Evolutionary conservation across 1,140 invertebrate genomes (phyloP).

Genomic region (Drosophila persimilis): DNA sequence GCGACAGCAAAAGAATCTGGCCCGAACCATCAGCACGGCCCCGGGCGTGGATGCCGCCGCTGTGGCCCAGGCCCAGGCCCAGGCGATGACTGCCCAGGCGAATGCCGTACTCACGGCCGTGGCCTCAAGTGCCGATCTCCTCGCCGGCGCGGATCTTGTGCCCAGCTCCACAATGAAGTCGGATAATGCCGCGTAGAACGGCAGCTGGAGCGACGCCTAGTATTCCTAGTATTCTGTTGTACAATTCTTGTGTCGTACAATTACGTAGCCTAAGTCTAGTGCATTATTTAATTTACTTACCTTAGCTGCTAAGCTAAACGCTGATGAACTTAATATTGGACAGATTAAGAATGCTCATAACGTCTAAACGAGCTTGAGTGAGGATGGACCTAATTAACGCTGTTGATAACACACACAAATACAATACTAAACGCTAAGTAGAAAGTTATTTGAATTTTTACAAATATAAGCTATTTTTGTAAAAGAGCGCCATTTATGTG

Average conservation of each 20-base stretch:
- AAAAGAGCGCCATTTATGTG: constrained; percentile 33
- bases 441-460: constrained; percentile 69
- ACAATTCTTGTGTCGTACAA: constrained; percentile 23
- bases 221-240: constrained; percentile 43
- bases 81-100: constrained; percentile 41
- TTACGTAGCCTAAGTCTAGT: constrained; percentile 51
- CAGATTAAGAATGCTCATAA: constrained; percentile 70
- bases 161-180: constrained; percentile 62
- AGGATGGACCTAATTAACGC: constrained; percentile 52
- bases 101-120: constrained; percentile 16
- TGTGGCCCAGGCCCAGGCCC: constrained; percentile 18
- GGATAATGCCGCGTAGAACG: constrained; percentile 46
- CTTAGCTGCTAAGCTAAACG: constrained; percentile 43
- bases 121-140: constrained; percentile 59
- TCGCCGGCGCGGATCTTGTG: constrained; percentile 36
- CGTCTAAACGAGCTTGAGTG: constrained; percentile 48
- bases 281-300: constrained; percentile 58
- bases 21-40: constrained; percentile 83
- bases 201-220: constrained; percentile 44
- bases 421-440: constrained; percentile 57
- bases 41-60: constrained; percentile 60
- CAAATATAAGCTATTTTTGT: constrained; percentile 68
- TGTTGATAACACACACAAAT: constrained; percentile 40
- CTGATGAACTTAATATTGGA: constrained; percentile 15
- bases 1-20: constrained; percentile 83